These are phyloP conservation scores for Diadumene lineata DNA, from an alignment of 92 coral and sea anemone genomes.

Conservation along the genomic window DNA sequence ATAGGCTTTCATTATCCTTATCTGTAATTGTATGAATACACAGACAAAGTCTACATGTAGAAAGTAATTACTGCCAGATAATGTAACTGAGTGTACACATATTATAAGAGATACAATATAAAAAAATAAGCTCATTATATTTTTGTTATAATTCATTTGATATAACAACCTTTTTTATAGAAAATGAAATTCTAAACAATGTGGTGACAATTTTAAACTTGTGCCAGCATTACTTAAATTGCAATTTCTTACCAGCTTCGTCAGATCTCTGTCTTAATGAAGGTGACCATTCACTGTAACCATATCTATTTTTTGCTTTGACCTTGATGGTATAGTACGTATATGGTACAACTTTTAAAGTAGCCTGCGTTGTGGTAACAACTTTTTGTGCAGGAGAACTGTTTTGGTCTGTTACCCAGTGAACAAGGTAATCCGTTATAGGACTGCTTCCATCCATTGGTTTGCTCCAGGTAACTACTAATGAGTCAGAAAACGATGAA, in stretches of 20 bases:
- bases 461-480: conserved; percentile 47
- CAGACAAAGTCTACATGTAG: too few relatives aligned
- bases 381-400: conserved; percentile 5
- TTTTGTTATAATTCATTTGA: too few relatives aligned
- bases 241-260: conserved; percentile 66
- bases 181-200: too few relatives aligned
- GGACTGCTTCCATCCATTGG: conserved; percentile 51
- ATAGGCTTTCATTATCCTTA: too few relatives aligned
- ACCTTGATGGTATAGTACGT: conserved; percentile 57
- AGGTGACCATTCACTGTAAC: conserved; percentile 41
- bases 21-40: too few relatives aligned
- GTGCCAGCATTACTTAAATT: too few relatives aligned
- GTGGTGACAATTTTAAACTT: too few relatives aligned
- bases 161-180: too few relatives aligned
- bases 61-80: too few relatives aligned
- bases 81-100: too few relatives aligned
- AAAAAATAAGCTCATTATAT: too few relatives aligned
- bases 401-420: conserved; percentile 38
- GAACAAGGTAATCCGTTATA: conserved; percentile 34
- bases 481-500: not conserved
- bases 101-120: too few relatives aligned
- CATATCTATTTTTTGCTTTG: conserved; percentile 42
- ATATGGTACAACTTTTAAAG: conserved; percentile 38
- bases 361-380: conserved; percentile 22
- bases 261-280: conserved; percentile 25